Evolutionary conservation across 2,113 vertebrate species (phyloP).

Genomic region (Atractosteus spatula): DNA sequence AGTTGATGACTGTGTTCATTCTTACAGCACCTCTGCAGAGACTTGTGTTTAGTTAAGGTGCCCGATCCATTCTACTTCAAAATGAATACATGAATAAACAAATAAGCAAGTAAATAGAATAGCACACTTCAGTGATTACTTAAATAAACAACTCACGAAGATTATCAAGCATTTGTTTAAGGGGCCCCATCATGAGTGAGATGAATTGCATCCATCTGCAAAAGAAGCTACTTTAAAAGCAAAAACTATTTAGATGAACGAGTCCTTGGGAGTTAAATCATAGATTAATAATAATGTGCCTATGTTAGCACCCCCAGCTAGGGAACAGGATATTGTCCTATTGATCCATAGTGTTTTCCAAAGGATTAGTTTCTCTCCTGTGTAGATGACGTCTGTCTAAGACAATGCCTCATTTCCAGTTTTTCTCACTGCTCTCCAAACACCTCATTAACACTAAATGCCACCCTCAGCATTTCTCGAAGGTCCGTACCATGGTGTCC

Average conservation of each 20-base stretch:
- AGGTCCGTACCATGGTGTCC: slow-evolving; percentile 23
- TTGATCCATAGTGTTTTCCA: slow-evolving; percentile 19
- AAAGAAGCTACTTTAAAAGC: neutral
- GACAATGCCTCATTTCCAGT: slow-evolving; percentile 17
- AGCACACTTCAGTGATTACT: no score
- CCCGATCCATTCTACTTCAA: no score
- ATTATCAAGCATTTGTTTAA: no score
- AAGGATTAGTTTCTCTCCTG: slow-evolving; percentile 18
- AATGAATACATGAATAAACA: no score
- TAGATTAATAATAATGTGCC: slow-evolving; percentile 25
- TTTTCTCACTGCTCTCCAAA: slow-evolving; percentile 23
- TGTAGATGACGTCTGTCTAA: slow-evolving; percentile 20
- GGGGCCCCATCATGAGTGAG: no score
- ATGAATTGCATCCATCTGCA: no score
- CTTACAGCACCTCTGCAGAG: no score
- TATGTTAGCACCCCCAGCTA: slow-evolving; percentile 3
- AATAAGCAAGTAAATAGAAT: no score
- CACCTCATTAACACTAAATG: slow-evolving; percentile 36
- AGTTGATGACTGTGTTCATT: no score
- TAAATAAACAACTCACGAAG: no score
- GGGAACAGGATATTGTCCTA: slow-evolving; percentile 19
- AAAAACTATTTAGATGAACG: slow-evolving; percentile 19
- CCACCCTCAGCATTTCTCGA: slow-evolving; percentile 42
- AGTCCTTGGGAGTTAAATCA: slow-evolving; percentile 25
- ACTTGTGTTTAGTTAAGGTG: no score